Percentiles rank a stretch among this genome's conserved stretches.
Conservation (phyloP, 2,113 vertebrate genomes). For the Perca schrenkii region DNA sequence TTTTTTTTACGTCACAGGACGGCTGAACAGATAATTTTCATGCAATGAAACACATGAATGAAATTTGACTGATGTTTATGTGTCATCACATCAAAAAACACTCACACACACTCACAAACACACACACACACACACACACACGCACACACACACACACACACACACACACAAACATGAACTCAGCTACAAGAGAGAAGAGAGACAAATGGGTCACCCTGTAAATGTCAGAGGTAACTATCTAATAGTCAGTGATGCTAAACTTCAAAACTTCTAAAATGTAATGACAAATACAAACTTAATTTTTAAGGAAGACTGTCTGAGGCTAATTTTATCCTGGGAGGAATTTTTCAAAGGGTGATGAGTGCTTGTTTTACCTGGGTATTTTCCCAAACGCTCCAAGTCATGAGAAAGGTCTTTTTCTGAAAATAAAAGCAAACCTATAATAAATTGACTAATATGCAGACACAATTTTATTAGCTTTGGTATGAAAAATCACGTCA, state of each 20-base stretch:
- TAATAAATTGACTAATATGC: neutral
- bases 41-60: slow-evolving; percentile 16
- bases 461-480: neutral
- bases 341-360: neutral
- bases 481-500: neutral
- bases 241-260: slow-evolving; percentile 55
- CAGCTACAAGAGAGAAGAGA: slow-evolving; percentile 12
- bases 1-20: slow-evolving; percentile 7
- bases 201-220: slow-evolving; percentile 63
- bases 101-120: neutral
- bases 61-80: slow-evolving; percentile 17
- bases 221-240: slow-evolving; percentile 69
- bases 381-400: neutral
- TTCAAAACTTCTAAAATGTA: slow-evolving; percentile 14
- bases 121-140: too few species aligned
- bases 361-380: neutral
- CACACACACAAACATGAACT: too few species aligned
- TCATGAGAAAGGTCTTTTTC: neutral
- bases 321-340: slow-evolving; percentile 5
- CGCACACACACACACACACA: too few species aligned
- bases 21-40: slow-evolving; percentile 3
- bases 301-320: neutral
- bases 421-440: neutral
- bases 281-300: neutral
- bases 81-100: slow-evolving; percentile 31